phyloP scores from a whole-genome alignment of 2,888 invertebrate genomes.

The Cetonia aurata region DNA sequence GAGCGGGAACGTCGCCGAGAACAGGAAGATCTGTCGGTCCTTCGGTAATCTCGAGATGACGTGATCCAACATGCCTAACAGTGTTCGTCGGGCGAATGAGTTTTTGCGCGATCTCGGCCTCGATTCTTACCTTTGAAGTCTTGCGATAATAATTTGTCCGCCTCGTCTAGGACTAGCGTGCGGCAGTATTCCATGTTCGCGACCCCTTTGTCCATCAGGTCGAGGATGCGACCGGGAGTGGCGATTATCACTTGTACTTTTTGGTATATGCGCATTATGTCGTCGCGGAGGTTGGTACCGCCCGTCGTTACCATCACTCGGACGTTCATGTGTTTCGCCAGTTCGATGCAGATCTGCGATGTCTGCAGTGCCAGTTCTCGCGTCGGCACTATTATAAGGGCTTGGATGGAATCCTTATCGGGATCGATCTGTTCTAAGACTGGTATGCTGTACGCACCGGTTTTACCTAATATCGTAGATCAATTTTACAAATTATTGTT shows the following conservation, averaged over 20 bases:
- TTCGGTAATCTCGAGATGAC: constrained; percentile 94
- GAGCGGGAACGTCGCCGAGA: constrained; percentile 98
- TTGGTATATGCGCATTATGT: constrained; percentile 99
- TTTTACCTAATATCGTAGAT: constrained; percentile 73
- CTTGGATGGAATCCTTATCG: constrained; percentile 94
- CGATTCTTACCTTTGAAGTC: constrained; percentile 87
- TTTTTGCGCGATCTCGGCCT: too few relatives aligned
- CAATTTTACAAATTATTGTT: too few relatives aligned
- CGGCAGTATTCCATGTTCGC: constrained; percentile 93
- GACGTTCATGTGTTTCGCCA: constrained; percentile 96
- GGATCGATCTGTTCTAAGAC: constrained; percentile 95
- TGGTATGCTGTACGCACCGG: constrained; percentile 99
- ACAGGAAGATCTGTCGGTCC: constrained; percentile 97
- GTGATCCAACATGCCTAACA: constrained; percentile 92
- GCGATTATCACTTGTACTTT: constrained; percentile 99
- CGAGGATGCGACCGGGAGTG: constrained; percentile 98
- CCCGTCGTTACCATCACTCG: constrained; percentile 99
- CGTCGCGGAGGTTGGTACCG: constrained; percentile 97
- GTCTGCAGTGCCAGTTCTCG: constrained; percentile 98
- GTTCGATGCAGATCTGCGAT: constrained; percentile 99
- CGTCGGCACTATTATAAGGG: constrained; percentile 98
- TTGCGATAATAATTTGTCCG: constrained; percentile 98
- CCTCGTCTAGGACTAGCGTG: constrained; percentile 98
- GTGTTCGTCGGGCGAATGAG: too few relatives aligned
- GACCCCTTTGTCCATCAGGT: constrained; percentile 97